phyloP scores from a whole-genome alignment of 2,113 vertebrate species.

The Neolamprologus variostigma region DNA sequence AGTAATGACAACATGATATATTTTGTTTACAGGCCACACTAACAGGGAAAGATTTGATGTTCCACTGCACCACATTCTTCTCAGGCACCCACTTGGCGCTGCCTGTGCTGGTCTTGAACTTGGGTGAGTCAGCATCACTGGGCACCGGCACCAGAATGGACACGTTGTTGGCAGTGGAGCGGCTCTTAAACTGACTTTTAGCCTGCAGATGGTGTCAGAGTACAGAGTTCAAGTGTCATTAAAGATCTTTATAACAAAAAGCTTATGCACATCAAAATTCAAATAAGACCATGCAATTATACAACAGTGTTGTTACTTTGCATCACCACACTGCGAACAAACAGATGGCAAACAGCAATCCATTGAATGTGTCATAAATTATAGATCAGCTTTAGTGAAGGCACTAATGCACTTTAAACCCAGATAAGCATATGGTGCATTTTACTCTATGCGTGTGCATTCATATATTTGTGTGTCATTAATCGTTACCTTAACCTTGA shows the following conservation, averaged over 20 bases:
- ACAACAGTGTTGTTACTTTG: background rate
- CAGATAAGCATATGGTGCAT: background rate
- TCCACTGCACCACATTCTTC: conserved; percentile 75
- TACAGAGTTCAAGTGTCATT: conserved; percentile 4
- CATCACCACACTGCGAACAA: background rate
- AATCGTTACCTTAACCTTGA: conserved; percentile 77
- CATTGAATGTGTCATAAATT: conserved; percentile 10
- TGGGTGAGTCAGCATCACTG: conserved; percentile 77
- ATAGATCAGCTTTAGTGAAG: background rate
- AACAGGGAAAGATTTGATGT: conserved; percentile 78
- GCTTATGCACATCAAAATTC: background rate
- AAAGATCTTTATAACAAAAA: background rate
- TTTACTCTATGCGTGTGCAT: background rate
- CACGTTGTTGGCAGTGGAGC: conserved; percentile 78
- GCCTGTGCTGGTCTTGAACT: conserved; percentile 78
- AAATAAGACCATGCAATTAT: background rate
- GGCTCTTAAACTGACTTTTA: conserved; percentile 75
- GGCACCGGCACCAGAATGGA: conserved; percentile 76
- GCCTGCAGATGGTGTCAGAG: conserved; percentile 52
- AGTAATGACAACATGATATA: background rate
- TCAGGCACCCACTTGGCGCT: conserved; percentile 76
- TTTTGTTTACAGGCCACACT: conserved; percentile 18
- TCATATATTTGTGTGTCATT: background rate
- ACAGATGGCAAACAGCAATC: conserved; percentile 16
- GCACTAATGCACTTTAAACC: background rate